Percentiles rank a stretch among this genome's conserved stretches.
Conservation (phyloP, 2,888 invertebrate genomes). For the Trichopria drosophilae region DNA sequence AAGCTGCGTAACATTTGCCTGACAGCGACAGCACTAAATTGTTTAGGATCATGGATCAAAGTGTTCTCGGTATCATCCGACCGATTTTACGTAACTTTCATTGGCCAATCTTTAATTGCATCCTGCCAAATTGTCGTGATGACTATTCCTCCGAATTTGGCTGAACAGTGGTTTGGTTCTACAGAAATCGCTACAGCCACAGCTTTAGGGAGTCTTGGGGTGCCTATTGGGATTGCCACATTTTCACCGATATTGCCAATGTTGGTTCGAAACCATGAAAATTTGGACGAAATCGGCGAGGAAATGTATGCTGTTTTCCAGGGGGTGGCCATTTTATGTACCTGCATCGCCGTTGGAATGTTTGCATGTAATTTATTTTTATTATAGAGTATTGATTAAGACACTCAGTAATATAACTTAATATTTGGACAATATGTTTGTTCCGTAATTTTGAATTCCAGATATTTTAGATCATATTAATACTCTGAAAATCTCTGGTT, state of each 20-base stretch:
- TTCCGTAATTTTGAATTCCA: too few species aligned
- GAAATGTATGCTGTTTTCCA: slow-evolving; percentile 26
- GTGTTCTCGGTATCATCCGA: slow-evolving; percentile 64
- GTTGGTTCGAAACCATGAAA: slow-evolving; percentile 32
- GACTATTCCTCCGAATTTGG: slow-evolving; percentile 33
- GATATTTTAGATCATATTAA: too few species aligned
- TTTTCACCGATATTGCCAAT: slow-evolving; percentile 30
- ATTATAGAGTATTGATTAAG: too few species aligned
- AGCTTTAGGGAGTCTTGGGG: slow-evolving; percentile 29
- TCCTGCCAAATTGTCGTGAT: slow-evolving; percentile 29
- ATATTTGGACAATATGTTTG: too few species aligned
- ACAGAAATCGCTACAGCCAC: slow-evolving; percentile 34
- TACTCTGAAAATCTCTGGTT: too few species aligned
- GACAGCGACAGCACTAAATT: slow-evolving; percentile 63
- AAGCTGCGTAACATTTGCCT: slow-evolving; percentile 62
- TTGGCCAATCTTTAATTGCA: slow-evolving; percentile 64
- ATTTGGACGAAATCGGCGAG: slow-evolving; percentile 28
- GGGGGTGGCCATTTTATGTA: slow-evolving; percentile 23
- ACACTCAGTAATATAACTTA: too few species aligned
- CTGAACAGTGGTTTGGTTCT: slow-evolving; percentile 35
- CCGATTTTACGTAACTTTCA: slow-evolving; percentile 66
- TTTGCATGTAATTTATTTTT: slow-evolving; percentile 33
- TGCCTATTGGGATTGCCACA: slow-evolving; percentile 28
- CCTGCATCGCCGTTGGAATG: slow-evolving; percentile 19
- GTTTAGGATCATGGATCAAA: slow-evolving; percentile 67